Conservation (phyloP, 2,113 vertebrate species). For the Carlito syrichta region DNA sequence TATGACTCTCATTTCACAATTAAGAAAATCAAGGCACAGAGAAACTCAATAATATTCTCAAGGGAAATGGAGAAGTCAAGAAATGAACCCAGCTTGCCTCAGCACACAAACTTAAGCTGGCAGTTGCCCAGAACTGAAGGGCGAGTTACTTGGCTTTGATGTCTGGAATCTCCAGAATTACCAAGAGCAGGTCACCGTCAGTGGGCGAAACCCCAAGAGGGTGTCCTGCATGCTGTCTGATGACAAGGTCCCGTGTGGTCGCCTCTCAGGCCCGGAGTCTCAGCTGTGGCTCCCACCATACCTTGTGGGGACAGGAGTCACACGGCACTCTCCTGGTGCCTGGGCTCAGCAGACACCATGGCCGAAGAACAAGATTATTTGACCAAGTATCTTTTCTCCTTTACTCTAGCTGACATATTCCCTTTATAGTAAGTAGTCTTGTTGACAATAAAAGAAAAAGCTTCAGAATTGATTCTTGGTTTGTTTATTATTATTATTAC, state of each 20-base stretch:
- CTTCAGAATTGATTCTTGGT: not conserved
- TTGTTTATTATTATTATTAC: too few relatives aligned
- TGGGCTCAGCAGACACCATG: not conserved
- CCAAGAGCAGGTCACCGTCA: not conserved
- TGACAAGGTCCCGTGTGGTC: too few relatives aligned
- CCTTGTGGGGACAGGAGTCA: rapidly evolving
- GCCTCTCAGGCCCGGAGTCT: not conserved
- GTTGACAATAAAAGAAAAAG: not conserved
- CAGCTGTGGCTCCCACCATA: not conserved
- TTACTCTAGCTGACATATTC: not conserved
- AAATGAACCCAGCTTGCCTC: not conserved
- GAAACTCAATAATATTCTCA: not conserved
- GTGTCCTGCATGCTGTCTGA: too few relatives aligned
- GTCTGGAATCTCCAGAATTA: not conserved
- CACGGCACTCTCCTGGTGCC: not conserved
- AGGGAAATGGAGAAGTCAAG: not conserved
- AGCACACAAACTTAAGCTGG: not conserved
- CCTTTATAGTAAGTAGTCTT: not conserved
- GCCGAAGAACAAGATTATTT: not conserved
- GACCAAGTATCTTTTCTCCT: not conserved
- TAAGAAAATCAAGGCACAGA: not conserved
- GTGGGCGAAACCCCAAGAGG: not conserved
- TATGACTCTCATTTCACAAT: not conserved
- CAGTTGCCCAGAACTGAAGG: not conserved
- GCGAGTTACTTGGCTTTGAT: not conserved